Evolutionary conservation across 1,140 invertebrate genomes (phyloP), one percentile per base, ranked within the genome.

Genomic region (Calephelis virginiensis): DNA sequence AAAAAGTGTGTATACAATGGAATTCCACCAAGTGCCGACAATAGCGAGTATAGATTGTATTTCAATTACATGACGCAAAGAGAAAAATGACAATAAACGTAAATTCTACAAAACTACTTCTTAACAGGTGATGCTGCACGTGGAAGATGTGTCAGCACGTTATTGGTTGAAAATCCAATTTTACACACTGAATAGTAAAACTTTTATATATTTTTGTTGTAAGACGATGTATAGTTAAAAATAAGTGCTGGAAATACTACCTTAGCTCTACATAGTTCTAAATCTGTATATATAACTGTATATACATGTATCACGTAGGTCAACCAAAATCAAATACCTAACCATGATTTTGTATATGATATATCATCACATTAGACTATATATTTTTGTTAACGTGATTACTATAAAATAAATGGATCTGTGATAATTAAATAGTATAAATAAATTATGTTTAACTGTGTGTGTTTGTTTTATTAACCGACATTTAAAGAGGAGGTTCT

Each of bases 381-480:
- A 89, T 90, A 90, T 90, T 90, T 90, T 90, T 90, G 86, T 90
- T 90, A 90, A 88, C 74, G 85, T 86, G 86, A 90, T 88, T 86
- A 90, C 81, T 89, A 89, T 88, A 87, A 89, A 86, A 91, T 91
- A 89, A 89, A 89, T 86, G 85, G 77, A 91, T 89, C 89, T 91
- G 86, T 91, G 89, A 91, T 91, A 91, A 80, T 89, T 89, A 87
- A 89, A 86, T 90, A 90, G 88, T 86, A 87, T 89, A 83, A 89
- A 89, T 91, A 91, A 89, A 89, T 91, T 91, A 91, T 91, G 86
- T 89, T 90, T 90, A 90, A 90, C 82, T 90, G 86, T 90, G 88
- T 70, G 0, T 0, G 17, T 28, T 67, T 72, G 68, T 80, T 85
- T 85, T 76, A 74, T 73, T 78, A 65, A 17, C 46, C 49, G 5